These are phyloP conservation scores for Mobula hypostoma DNA, from an alignment of 2,113 vertebrate genomes.

Conservation along the genomic window DNA sequence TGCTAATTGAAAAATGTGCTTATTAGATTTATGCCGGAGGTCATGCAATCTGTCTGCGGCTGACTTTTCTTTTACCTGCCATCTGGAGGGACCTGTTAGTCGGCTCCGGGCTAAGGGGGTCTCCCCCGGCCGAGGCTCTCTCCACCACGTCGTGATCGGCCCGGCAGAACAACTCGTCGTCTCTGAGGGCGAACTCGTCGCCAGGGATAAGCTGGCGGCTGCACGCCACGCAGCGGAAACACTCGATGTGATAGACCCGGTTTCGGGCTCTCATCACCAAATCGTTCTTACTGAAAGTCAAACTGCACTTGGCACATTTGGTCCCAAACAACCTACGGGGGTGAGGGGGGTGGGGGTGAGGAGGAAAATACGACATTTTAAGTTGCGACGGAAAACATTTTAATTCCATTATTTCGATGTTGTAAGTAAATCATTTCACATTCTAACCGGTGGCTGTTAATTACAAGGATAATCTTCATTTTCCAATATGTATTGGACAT, in stretches of 20 bases:
- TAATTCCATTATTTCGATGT: no score
- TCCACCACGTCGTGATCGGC: constrained; percentile 78
- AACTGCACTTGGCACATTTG: constrained; percentile 87
- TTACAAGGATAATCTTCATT: no score
- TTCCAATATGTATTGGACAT: neutral
- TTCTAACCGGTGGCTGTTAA: neutral
- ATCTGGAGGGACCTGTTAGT: constrained; percentile 64
- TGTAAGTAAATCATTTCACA: neutral
- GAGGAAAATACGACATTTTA: neutral
- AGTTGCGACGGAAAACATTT: neutral
- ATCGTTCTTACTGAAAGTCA: constrained; percentile 87
- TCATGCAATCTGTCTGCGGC: neutral
- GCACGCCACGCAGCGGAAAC: constrained; percentile 90
- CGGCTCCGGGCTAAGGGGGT: constrained; percentile 70
- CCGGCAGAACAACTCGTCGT: constrained; percentile 83
- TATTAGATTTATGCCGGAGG: neutral
- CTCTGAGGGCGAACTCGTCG: constrained; percentile 88
- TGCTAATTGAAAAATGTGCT: constrained; percentile 28
- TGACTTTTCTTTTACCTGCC: constrained; percentile 56
- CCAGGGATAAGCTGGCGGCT: constrained; percentile 87
- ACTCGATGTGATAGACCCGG: constrained; percentile 90
- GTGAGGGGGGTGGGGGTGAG: neutral
- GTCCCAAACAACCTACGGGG: constrained; percentile 82
- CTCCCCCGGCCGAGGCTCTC: constrained; percentile 57
- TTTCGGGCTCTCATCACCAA: constrained; percentile 91